Evolutionary conservation across 2,888 invertebrate species (phyloP), one percentile per base, ranked within the genome.

Genomic region (Ectemnius cavifrons): DNA sequence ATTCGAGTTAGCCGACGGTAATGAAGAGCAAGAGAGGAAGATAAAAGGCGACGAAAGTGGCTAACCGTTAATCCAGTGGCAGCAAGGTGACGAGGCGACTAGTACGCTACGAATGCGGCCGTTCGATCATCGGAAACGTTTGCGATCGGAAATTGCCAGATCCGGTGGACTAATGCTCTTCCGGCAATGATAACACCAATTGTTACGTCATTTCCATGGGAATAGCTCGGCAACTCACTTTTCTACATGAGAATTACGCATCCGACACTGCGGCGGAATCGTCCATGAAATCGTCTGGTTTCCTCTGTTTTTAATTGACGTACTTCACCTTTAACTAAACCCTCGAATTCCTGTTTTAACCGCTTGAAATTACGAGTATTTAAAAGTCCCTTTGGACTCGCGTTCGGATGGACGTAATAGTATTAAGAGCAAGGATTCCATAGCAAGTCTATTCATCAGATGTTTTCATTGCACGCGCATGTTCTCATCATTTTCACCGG

Each of bases 91-190:
- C 73, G 63, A 75, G 73, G 70, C 64, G 80, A 77, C 77, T 67
- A 63, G 78, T 72, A 49, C 79, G 81, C 80, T 80, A n/a, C n/a
- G 83, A 85, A 87, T 85, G 83, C 81, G 88, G 86, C 86, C 83
- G 85, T 85, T 77, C 85, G 87, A 88, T 89, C 86, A 85, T 84
- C 86, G 75, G 83, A 79, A 78, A 85, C 85, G 85, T 88, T 89
- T 87, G 85, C 85, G 79, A 87, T 86, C 87, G 90, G 90, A 90
- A 89, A 90, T 90, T 89, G 87, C 86, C 81, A 86, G 84, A 85
- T 89, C 89, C 89, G 85, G 77, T 70, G 72, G 80, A 80, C 86
- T 90, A 89, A 89, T 89, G 87, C 86, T 80, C 83, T 88, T 88
- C 88, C 88, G 86, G 71, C 73, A 78, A 83, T 86, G 86, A 85